phyloP scores from a whole-genome alignment of 1,140 invertebrate species.

The Drosophila carrolli region DNA sequence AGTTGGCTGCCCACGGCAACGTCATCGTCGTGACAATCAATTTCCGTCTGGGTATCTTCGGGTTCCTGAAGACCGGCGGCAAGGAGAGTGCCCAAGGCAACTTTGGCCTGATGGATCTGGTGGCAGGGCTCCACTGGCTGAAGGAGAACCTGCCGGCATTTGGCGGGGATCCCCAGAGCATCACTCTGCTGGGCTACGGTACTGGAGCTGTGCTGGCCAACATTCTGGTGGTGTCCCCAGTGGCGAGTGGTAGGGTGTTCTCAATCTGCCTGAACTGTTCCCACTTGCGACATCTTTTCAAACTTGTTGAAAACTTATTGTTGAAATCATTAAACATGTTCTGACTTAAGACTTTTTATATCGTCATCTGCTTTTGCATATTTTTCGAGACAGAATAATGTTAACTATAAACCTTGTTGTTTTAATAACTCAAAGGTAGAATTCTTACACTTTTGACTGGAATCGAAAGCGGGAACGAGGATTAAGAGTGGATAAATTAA shows the following conservation, averaged over 20 bases:
- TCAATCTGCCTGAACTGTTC: neutral
- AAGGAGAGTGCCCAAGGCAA: slow-evolving; percentile 95
- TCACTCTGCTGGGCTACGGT: slow-evolving; percentile 96
- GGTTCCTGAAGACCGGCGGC: slow-evolving; percentile 96
- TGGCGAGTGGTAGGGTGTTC: slow-evolving; percentile 91
- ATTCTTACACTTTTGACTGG: neutral
- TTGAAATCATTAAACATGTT: neutral
- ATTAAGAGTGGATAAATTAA: too few species aligned
- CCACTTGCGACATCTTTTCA: neutral
- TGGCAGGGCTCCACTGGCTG: slow-evolving; percentile 96
- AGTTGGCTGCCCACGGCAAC: slow-evolving; percentile 94
- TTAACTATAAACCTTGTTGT: too few species aligned
- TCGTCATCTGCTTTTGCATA: too few species aligned
- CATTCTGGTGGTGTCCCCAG: slow-evolving; percentile 96
- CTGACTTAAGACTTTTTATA: too few species aligned
- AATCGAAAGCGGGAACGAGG: neutral
- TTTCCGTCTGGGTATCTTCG: slow-evolving; percentile 97
- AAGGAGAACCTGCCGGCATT: slow-evolving; percentile 95
- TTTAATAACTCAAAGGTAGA: too few species aligned
- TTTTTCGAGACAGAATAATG: too few species aligned
- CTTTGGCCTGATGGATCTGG: slow-evolving; percentile 97
- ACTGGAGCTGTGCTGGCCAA: slow-evolving; percentile 97
- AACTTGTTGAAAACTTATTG: neutral
- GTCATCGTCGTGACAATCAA: slow-evolving; percentile 98
- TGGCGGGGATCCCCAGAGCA: slow-evolving; percentile 94